Percentiles rank a stretch among this genome's conserved stretches.
Evolutionary conservation across 2,888 invertebrate genomes (phyloP).

Genomic region (Parthenolecanium corni): DNA sequence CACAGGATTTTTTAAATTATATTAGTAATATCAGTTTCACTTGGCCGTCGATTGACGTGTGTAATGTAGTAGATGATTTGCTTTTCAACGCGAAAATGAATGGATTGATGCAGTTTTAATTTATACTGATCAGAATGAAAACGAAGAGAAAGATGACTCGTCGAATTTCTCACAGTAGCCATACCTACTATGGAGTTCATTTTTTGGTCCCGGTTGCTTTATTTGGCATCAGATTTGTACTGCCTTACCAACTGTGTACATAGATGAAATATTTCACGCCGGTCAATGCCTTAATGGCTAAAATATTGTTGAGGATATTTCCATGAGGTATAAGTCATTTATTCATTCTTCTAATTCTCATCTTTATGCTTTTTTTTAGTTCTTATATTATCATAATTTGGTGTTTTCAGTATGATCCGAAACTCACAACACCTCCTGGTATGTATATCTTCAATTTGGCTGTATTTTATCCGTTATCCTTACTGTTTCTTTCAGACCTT

Average conservation of each 20-base stretch:
- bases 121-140: too few relatives aligned
- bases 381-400: conserved; percentile 6
- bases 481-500: conserved; percentile 9
- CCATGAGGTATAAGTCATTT: conserved; percentile 48
- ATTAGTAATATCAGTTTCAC: too few relatives aligned
- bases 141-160: too few relatives aligned
- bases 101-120: too few relatives aligned
- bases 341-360: too few relatives aligned
- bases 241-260: conserved; percentile 41
- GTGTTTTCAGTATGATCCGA: conserved; percentile 72
- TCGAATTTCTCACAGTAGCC: too few relatives aligned
- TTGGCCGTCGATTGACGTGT: too few relatives aligned
- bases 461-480: conserved; percentile 12
- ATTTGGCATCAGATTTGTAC: neutral
- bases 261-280: conserved; percentile 91
- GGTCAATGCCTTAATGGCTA: conserved; percentile 75
- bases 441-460: conserved; percentile 59
- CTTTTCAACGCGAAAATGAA: too few relatives aligned
- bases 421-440: conserved; percentile 94
- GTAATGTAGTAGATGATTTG: too few relatives aligned
- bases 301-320: conserved; percentile 69
- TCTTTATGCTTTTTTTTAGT: too few relatives aligned
- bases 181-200: neutral
- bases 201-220: neutral
- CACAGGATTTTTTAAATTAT: too few relatives aligned